phyloP scores from a whole-genome alignment of 2,113 vertebrate species.

The Petromus typicus region DNA sequence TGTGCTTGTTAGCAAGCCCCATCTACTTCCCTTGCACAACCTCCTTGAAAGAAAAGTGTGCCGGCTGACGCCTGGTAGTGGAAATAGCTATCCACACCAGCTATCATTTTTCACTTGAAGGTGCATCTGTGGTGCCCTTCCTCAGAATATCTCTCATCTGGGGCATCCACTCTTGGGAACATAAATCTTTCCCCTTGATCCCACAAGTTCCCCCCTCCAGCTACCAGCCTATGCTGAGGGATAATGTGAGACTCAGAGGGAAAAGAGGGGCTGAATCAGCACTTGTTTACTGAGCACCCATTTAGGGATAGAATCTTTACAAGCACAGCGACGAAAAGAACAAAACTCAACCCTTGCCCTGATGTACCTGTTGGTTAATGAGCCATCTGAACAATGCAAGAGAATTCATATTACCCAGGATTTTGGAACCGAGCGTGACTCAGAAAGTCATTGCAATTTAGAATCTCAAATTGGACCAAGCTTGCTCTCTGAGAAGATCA shows the following conservation, averaged over 20 bases:
- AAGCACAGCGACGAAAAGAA: neutral
- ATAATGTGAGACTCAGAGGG: neutral
- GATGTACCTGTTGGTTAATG: no score
- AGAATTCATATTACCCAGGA: no score
- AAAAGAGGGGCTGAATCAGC: neutral
- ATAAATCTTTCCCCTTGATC: no score
- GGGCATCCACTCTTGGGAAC: no score
- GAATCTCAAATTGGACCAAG: no score
- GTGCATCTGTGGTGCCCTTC: accelerated
- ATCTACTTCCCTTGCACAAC: neutral
- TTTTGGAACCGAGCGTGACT: neutral
- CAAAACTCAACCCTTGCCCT: neutral
- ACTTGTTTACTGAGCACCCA: neutral
- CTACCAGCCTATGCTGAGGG: no score
- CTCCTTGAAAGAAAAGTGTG: neutral
- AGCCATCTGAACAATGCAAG: no score
- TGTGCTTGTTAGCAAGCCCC: accelerated
- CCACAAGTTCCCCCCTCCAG: no score
- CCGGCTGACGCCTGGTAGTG: constrained; percentile 13
- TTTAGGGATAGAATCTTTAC: neutral
- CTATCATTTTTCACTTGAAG: no score
- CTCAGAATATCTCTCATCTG: no score
- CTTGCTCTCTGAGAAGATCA: neutral
- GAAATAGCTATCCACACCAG: neutral
- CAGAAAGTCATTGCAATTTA: neutral